Evolutionary conservation across 2,113 vertebrate genomes (phyloP).

Genomic region (Psephotus haematonotus): DNA sequence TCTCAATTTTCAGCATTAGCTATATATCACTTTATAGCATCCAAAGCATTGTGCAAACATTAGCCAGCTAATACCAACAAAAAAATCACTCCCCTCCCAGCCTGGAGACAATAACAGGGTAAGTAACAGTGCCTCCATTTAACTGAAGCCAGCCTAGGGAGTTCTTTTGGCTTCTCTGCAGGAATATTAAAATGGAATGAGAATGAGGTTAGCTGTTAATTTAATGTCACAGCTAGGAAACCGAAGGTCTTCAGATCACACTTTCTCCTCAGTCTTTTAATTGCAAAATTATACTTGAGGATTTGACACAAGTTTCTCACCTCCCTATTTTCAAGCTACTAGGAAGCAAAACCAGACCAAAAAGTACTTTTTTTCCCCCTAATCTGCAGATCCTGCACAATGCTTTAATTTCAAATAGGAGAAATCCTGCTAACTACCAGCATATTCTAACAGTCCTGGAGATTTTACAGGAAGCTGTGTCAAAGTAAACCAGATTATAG

Average conservation of each 20-base stretch:
- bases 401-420: neutral
- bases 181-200: slow-evolving; percentile 41
- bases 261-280: slow-evolving; percentile 29
- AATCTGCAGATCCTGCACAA: neutral
- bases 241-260: slow-evolving; percentile 34
- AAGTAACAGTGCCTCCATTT: neutral
- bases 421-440: slow-evolving; percentile 22
- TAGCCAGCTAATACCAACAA: neutral
- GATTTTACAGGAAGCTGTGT: neutral
- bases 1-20: neutral
- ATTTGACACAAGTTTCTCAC: slow-evolving; percentile 26
- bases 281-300: slow-evolving; percentile 14
- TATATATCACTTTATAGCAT: neutral
- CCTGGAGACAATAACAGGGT: neutral
- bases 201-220: slow-evolving; percentile 45
- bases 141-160: slow-evolving; percentile 2
- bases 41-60: neutral
- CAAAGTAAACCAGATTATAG: neutral
- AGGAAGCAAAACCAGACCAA: neutral
- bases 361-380: neutral
- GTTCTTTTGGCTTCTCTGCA: slow-evolving; percentile 25
- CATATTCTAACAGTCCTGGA: neutral
- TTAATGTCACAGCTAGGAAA: neutral
- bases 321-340: neutral
- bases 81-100: neutral